These are phyloP conservation scores for Ditula angustiorana DNA, from an alignment of 2,888 invertebrate genomes.

Conservation along the genomic window DNA sequence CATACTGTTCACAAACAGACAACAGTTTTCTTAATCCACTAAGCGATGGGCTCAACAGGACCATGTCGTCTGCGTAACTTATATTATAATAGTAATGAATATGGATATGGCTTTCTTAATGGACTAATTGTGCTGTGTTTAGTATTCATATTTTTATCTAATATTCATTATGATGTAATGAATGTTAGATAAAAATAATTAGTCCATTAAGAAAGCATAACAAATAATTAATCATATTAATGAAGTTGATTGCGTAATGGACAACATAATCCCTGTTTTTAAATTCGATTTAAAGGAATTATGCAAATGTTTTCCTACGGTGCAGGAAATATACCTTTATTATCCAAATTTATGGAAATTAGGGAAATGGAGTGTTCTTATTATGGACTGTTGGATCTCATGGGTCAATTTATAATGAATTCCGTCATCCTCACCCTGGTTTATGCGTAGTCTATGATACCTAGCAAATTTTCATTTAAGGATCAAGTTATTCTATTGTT, in stretches of 20 bases:
- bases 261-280: constrained; percentile 30
- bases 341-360: constrained; percentile 37
- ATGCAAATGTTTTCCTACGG: constrained; percentile 32
- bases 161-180: no score
- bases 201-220: no score
- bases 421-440: constrained; percentile 13
- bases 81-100: no score
- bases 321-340: constrained; percentile 34
- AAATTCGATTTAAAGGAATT: constrained; percentile 36
- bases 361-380: constrained; percentile 34
- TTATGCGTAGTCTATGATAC: constrained; percentile 17
- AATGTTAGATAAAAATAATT: no score
- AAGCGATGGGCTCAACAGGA: no score
- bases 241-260: not conserved
- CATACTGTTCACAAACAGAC: no score
- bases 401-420: constrained; percentile 34
- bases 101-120: no score
- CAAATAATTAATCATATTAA: not conserved
- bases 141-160: no score
- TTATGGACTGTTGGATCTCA: constrained; percentile 24
- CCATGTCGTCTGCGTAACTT: no score
- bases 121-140: no score
- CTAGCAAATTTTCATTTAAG: constrained; percentile 15
- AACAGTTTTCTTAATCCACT: no score
- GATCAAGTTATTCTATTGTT: no score